Evolutionary conservation across 1,140 invertebrate genomes (phyloP).

Genomic region (Nomia melanderi): DNA sequence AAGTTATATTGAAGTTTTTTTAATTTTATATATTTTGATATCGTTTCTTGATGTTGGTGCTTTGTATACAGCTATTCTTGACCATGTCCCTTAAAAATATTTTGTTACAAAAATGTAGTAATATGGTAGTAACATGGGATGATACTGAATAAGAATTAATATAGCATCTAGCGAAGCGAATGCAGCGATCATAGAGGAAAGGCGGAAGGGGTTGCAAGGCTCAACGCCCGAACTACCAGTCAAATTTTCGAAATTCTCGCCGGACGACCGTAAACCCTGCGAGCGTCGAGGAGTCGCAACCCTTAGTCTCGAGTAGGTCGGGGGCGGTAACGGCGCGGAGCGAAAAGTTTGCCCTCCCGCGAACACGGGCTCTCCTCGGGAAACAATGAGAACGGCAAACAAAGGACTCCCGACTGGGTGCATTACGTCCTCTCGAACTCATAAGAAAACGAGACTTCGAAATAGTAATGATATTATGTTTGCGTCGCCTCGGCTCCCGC

Average conservation of each 20-base stretch:
- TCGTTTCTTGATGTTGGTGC: too few relatives aligned
- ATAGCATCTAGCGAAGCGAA: too few relatives aligned
- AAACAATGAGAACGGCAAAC: slow-evolving; percentile 77
- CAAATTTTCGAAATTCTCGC: slow-evolving; percentile 36
- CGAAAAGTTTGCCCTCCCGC: slow-evolving; percentile 44
- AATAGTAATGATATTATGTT: slow-evolving; percentile 80
- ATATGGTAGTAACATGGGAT: too few relatives aligned
- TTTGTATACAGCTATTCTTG: too few relatives aligned
- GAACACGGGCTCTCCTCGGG: slow-evolving; percentile 37
- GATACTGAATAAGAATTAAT: too few relatives aligned
- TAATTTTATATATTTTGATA: too few relatives aligned
- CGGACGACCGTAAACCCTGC: slow-evolving; percentile 8
- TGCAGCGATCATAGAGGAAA: not conserved
- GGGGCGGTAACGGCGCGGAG: not conserved
- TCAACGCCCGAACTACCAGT: not conserved
- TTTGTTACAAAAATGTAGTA: too few relatives aligned
- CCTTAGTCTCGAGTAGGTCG: not conserved
- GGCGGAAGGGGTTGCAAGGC: too few relatives aligned
- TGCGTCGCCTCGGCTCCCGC: slow-evolving; percentile 55
- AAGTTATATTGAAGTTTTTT: too few relatives aligned
- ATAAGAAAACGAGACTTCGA: slow-evolving; percentile 78
- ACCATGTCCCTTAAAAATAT: too few relatives aligned
- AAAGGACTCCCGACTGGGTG: slow-evolving; percentile 70
- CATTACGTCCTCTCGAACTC: slow-evolving; percentile 76
- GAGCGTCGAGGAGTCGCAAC: not conserved